Evolutionary conservation across 2,797 vertebrate species (phyloP), one percentile per base, ranked within the genome.

Genomic region (Dallia pectoralis): DNA sequence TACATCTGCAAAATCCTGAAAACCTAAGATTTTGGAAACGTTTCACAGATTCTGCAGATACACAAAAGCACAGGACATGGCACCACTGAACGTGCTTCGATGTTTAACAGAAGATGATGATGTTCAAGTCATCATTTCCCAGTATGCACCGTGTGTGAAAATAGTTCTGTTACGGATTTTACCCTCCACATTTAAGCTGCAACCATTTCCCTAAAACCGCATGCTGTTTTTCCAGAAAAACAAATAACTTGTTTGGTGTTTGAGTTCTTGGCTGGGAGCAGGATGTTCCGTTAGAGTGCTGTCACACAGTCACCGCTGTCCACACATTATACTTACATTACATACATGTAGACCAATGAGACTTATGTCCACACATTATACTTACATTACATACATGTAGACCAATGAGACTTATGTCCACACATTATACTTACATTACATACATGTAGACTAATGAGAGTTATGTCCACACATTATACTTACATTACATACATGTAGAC

Each of bases 161-260:
- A 81, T 70, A 86, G 83, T 72, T 86, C 83, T 77, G 18, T 82
- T 75, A 69, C 25, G 32, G 30, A 76, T 80, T 53, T 47, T 63
- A 9, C 69, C 53, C 74, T 83, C 79, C 77, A 83, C 83, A 36
- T 70, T 68, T 59, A 75, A 78, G 74, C 78, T 49, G 59, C 75
- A 69, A 78, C 71, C 67, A 70, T 81, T 74, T 75, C 70, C 65
- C 30, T 3, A 3, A 16, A 48, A 22, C 25, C 25, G 64, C n/a
- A 27, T 56, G 86, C 87, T 47, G 78, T 69, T 79, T 89, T 82
- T 74, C 74, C 86, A 87, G 81, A 67, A 33, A 33, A 16, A n/a
- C 16, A 22, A 11, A 22, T 9, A 29, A 9, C 11, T 66, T n/a
- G 49, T 65, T 32, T 25, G 22, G 25, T 27, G 61, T 62, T 12